Percentiles rank a stretch among this genome's conserved stretches.
These are phyloP conservation scores for Caenorhabditis briggsae DNA, from an alignment of 1,140 invertebrate genomes.

Conservation along the genomic window DNA sequence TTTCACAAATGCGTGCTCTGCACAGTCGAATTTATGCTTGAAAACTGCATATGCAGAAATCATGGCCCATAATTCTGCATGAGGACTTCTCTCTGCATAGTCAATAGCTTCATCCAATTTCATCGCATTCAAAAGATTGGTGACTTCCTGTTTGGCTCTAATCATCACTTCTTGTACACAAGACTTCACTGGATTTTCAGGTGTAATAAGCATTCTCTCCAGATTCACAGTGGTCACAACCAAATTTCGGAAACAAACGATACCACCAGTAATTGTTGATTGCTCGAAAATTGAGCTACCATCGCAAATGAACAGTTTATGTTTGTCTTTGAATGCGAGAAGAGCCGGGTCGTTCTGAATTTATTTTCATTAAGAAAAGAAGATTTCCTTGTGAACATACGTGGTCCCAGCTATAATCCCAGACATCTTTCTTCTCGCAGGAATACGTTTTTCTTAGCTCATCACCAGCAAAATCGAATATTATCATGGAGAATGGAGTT, in stretches of 20 bases:
- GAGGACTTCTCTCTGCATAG: neutral
- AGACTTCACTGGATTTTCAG: neutral
- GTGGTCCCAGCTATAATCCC: slow-evolving; percentile 28
- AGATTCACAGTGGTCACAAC: neutral
- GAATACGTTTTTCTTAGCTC: neutral
- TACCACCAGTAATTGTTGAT: neutral
- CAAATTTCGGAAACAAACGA: slow-evolving; percentile 11
- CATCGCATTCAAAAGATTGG: slow-evolving; percentile 2
- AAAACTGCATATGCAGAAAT: neutral
- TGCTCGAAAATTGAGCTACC: neutral
- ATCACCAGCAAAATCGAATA: slow-evolving; percentile 13
- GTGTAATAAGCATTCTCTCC: neutral
- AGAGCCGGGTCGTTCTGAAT: slow-evolving; percentile 1
- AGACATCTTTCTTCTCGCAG: slow-evolving; percentile 14
- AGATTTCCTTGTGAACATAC: neutral
- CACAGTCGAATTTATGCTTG: neutral
- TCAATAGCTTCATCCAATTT: slow-evolving; percentile 27
- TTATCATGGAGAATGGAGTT: neutral
- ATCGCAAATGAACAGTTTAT: slow-evolving; percentile 20
- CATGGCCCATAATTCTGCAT: slow-evolving; percentile 21
- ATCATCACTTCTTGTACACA: neutral
- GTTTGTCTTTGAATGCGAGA: slow-evolving; percentile 21
- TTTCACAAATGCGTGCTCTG: slow-evolving; percentile 18
- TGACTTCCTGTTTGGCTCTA: slow-evolving; percentile 20
- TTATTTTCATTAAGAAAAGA: no score